Percentiles rank a stretch among this genome's conserved stretches.
These are phyloP conservation scores for Parasteatoda tepidariorum DNA, from an alignment of 1,140 invertebrate species.

Conservation along the genomic window DNA sequence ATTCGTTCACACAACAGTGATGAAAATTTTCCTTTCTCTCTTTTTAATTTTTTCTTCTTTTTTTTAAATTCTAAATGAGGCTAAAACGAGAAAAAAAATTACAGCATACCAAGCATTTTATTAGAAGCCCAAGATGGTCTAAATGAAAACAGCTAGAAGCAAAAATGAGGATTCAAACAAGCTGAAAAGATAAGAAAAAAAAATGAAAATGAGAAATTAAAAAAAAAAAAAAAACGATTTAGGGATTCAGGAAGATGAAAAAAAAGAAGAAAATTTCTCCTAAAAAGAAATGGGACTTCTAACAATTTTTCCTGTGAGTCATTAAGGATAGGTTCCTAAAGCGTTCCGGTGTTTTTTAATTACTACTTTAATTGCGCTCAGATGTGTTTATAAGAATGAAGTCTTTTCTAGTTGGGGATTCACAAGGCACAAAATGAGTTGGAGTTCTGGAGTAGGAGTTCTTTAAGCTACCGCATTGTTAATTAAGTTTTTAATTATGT, in stretches of 20 bases:
- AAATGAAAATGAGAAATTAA: not conserved
- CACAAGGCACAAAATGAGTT: slow-evolving; percentile 33
- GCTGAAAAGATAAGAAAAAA: not conserved
- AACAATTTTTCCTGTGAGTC: slow-evolving; percentile 27
- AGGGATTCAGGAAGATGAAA: not conserved
- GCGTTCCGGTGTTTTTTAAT: slow-evolving; percentile 57
- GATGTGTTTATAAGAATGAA: slow-evolving; percentile 59
- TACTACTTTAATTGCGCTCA: slow-evolving; percentile 58
- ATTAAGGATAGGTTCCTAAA: slow-evolving; percentile 22
- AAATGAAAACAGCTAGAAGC: slow-evolving; percentile 57
- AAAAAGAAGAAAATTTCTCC: not conserved
- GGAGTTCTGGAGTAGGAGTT: slow-evolving; percentile 10
- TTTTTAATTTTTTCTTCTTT: slow-evolving; percentile 25
- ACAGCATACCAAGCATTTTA: slow-evolving; percentile 39
- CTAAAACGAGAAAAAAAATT: not conserved
- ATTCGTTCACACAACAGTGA: slow-evolving; percentile 50
- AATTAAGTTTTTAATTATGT: slow-evolving; percentile 60
- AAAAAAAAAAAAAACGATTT: not conserved
- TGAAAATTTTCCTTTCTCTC: slow-evolving; percentile 14
- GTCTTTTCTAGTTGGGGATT: not conserved
- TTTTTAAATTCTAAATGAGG: not conserved
- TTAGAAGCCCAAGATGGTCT: slow-evolving; percentile 37
- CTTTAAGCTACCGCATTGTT: slow-evolving; percentile 54
- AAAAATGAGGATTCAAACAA: slow-evolving; percentile 57
- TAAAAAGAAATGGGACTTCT: slow-evolving; percentile 9